Evolutionary conservation across 2,113 vertebrate genomes (phyloP).

Genomic region (Aptenodytes patagonicus): DNA sequence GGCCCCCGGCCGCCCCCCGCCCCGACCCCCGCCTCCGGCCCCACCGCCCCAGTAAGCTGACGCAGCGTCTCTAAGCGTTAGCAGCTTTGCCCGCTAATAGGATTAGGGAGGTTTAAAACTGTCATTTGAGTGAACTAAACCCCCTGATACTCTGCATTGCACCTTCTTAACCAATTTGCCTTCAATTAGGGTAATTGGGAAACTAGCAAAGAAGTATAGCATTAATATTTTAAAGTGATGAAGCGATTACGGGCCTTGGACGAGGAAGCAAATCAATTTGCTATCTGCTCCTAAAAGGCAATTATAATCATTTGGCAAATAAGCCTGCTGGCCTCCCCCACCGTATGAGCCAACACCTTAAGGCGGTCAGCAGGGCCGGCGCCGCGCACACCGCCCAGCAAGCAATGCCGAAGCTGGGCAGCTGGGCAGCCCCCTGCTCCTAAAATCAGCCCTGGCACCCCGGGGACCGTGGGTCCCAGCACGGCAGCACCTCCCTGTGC

Average conservation of each 20-base stretch:
- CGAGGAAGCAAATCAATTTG: constrained; percentile 70
- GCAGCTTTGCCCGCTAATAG: constrained; percentile 87
- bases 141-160: constrained; percentile 81
- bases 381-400: not conserved
- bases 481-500: not conserved
- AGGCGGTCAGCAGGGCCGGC: not conserved
- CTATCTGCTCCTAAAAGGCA: constrained; percentile 62
- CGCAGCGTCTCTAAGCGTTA: constrained; percentile 85
- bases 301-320: constrained; percentile 68
- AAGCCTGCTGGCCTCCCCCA: constrained; percentile 7
- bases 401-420: not conserved
- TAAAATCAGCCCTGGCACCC: not conserved
- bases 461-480: fast-evolving
- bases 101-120: constrained; percentile 86
- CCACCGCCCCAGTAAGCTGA: constrained; percentile 80
- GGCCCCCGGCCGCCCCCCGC: not conserved
- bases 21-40: constrained; percentile 64
- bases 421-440: not conserved
- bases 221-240: constrained; percentile 83
- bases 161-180: constrained; percentile 86
- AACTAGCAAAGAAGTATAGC: constrained; percentile 80
- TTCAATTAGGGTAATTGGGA: constrained; percentile 87
- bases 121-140: constrained; percentile 90
- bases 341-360: not conserved
- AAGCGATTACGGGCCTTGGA: constrained; percentile 77